Evolutionary conservation across 1,140 invertebrate species (phyloP).

Genomic region (Paracyclopina nana): DNA sequence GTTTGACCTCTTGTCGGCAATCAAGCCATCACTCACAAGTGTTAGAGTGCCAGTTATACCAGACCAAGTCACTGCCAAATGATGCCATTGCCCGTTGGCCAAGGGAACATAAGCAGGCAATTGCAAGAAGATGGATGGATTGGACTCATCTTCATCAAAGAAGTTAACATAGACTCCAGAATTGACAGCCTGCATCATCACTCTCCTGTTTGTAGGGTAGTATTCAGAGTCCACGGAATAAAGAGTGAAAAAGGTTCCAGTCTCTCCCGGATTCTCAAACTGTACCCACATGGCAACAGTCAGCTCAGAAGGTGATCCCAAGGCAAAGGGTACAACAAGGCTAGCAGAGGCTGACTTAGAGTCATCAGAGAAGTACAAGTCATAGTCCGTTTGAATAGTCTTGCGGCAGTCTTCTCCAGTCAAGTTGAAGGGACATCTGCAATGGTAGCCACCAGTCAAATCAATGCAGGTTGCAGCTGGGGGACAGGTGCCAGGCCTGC

Average conservation of each 20-base stretch:
- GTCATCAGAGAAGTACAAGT: constrained; percentile 78
- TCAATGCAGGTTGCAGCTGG: constrained; percentile 83
- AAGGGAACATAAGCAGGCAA: constrained; percentile 78
- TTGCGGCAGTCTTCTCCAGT: constrained; percentile 91
- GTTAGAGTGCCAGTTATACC: constrained; percentile 58
- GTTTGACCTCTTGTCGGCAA: constrained; percentile 65
- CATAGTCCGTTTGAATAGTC: constrained; percentile 84
- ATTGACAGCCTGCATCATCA: constrained; percentile 68
- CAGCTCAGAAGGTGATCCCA: constrained; percentile 48
- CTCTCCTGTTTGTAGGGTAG: constrained; percentile 49
- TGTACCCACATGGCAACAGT: constrained; percentile 90
- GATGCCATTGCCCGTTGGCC: constrained; percentile 92
- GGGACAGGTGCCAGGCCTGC: constrained; percentile 79
- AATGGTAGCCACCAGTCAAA: constrained; percentile 74
- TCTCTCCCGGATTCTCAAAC: constrained; percentile 67
- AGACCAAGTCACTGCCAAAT: constrained; percentile 80
- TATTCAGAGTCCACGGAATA: constrained; percentile 63
- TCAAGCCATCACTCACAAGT: constrained; percentile 74
- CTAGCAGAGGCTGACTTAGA: constrained; percentile 57
- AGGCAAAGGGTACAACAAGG: constrained; percentile 68
- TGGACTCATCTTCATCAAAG: constrained; percentile 58
- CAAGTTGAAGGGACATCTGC: constrained; percentile 84
- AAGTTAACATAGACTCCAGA: constrained; percentile 70
- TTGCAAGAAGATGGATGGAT: constrained; percentile 61
- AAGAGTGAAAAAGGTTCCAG: constrained; percentile 77